Percentiles rank a stretch among this genome's conserved stretches.
phyloP scores from a whole-genome alignment of 2,797 vertebrate species.

The Bovichtus variegatus region DNA sequence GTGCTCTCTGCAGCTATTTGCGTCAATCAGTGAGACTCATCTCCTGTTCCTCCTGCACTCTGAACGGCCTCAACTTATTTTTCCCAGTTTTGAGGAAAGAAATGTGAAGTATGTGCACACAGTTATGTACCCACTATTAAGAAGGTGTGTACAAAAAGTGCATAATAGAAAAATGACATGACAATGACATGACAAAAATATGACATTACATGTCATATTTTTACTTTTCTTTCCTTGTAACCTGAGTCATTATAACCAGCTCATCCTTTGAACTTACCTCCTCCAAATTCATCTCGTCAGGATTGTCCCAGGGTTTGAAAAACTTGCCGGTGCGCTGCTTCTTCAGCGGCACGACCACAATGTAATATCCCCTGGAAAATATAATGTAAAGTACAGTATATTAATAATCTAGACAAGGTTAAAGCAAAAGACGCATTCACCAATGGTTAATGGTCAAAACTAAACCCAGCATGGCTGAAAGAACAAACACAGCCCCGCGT shows the following conservation, averaged over 20 bases:
- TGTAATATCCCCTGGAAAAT: conserved; percentile 92
- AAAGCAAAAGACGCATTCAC: conserved; percentile 3
- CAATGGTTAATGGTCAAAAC: conserved; percentile 6
- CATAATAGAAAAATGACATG: conserved; percentile 2
- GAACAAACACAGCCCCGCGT: not conserved
- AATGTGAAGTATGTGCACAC: conserved; percentile 17
- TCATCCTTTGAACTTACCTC: conserved; percentile 86
- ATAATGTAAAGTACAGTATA: conserved; percentile 2
- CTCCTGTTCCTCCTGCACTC: conserved; percentile 63
- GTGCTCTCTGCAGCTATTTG: conserved; percentile 79
- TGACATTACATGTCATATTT: not conserved
- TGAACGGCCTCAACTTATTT: conserved; percentile 57
- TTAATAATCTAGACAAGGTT: not conserved
- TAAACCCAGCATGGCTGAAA: not conserved
- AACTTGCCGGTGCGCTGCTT: conserved; percentile 96
- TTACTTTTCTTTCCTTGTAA: not conserved
- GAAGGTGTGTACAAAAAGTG: not conserved
- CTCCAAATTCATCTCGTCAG: conserved; percentile 98
- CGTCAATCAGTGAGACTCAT: conserved; percentile 78
- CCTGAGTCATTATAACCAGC: not conserved
- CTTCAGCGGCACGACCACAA: conserved; percentile 98
- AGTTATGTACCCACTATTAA: conserved; percentile 1
- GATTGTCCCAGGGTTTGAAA: conserved; percentile 96
- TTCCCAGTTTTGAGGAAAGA: conserved; percentile 53
- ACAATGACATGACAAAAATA: too few species aligned